Evolutionary conservation across 2,797 vertebrate species (phyloP), one percentile per base, ranked within the genome.

Genomic region (Halcyon leucocephala): DNA sequence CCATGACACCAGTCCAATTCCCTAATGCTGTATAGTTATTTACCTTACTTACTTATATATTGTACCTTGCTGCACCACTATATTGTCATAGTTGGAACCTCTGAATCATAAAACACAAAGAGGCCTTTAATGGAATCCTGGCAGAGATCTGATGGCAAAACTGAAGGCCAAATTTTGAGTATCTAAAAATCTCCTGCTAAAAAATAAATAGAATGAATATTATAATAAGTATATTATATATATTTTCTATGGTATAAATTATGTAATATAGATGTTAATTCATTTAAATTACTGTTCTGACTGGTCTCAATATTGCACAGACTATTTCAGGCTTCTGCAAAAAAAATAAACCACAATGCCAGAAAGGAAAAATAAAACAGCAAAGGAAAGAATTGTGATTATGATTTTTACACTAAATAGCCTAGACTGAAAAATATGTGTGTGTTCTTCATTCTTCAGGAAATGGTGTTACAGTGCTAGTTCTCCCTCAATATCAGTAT

Each of bases 401-500:
- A 31, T 22, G 15, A 65, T 17, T 77, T 67, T 80, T 29, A 84
- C 25, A 70, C 13, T 24, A 49, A 85, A 35, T 14, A 87, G 13
- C 14, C 51, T 39, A 26, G 46, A 65, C 21, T 67, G 52, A 83
- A 88, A 88, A 16, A 67, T 3, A 26, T 14, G 44, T 52, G 13
- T 2, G 4, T 0, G 0, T 49, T 90, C 25, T 24, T 62, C 54
- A 10, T 42, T 82, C 58, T 64, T 51, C 57, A 60, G 42, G n/a
- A 46, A 72, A 70, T 17, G 0, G 1, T 26, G 41, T 26, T n/a
- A 17, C 0, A 72, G 10, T 35, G 24, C 6, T 66, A 28, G 6
- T 29, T 88, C 78, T 28, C 64, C 31, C 33, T 84, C 54, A 90
- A 13, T 37, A 41, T 7, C 42, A 76, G 28, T 22, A 54, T 22